A percentile compares a stretch with the other conserved stretches of the same genome.
Evolutionary conservation across 2,888 invertebrate genomes (phyloP).

Genomic region (Poecilus cupreus): DNA sequence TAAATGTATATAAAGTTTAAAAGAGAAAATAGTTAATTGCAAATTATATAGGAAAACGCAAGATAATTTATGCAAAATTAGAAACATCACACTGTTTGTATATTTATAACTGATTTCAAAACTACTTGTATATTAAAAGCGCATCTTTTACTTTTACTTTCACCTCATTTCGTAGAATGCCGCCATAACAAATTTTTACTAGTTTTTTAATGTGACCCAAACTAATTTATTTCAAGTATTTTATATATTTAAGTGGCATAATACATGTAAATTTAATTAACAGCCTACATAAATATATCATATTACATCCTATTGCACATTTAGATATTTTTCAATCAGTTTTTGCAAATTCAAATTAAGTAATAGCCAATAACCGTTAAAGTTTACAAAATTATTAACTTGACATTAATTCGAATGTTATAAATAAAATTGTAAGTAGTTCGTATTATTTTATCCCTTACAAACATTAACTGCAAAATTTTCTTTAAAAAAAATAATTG

Average conservation of each 20-base stretch:
- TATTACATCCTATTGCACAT: conserved; percentile 25
- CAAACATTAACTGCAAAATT: too few relatives aligned
- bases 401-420: too few relatives aligned
- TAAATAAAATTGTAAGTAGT: too few relatives aligned
- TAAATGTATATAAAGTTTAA: conserved; percentile 28
- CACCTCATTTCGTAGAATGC: conserved; percentile 30
- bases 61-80: conserved; percentile 47
- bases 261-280: conserved; percentile 15
- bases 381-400: too few relatives aligned
- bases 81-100: conserved; percentile 42
- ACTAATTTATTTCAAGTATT: conserved; percentile 30
- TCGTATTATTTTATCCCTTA: too few relatives aligned
- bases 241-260: conserved; percentile 19
- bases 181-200: conserved; percentile 7
- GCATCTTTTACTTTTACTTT: conserved; percentile 52
- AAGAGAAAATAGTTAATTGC: conserved; percentile 46
- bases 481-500: too few relatives aligned
- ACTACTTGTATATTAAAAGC: conserved; percentile 39
- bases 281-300: conserved; percentile 24
- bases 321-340: neutral
- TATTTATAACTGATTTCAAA: conserved; percentile 51
- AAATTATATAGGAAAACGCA: conserved; percentile 46
- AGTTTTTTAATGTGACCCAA: conserved; percentile 18
- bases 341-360: neutral
- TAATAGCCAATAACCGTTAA: too few relatives aligned